Evolutionary conservation across 2,888 invertebrate genomes (phyloP).

Genomic region (Bedellia somnulentella): DNA sequence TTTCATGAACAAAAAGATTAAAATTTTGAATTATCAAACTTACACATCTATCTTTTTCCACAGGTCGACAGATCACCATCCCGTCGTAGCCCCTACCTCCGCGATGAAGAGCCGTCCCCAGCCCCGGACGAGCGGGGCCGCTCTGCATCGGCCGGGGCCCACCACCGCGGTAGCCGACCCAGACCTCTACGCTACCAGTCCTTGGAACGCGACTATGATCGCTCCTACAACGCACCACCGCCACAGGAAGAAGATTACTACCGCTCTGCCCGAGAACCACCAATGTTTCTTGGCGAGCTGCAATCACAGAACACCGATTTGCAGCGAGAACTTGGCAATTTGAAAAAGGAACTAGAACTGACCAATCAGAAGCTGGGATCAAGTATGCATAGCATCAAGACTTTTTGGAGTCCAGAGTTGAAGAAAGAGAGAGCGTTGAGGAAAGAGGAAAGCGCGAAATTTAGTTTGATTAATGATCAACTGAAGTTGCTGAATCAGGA

Average conservation of each 20-base stretch:
- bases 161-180: slow-evolving; percentile 81
- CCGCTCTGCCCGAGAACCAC: slow-evolving; percentile 60
- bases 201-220: slow-evolving; percentile 77
- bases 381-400: slow-evolving; percentile 99
- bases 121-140: slow-evolving; percentile 86
- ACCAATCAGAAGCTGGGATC: slow-evolving; percentile 97
- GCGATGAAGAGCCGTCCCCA: slow-evolving; percentile 77
- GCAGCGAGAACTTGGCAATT: slow-evolving; percentile 84
- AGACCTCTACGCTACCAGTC: slow-evolving; percentile 76
- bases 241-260: slow-evolving; percentile 69
- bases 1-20: too few relatives aligned
- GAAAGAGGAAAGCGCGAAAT: slow-evolving; percentile 97
- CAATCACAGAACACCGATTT: slow-evolving; percentile 94
- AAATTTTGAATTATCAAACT: too few relatives aligned
- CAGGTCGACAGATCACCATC: slow-evolving; percentile 90
- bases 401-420: slow-evolving; percentile 99
- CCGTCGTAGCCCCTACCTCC: slow-evolving; percentile 77
- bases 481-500: slow-evolving; percentile 93
- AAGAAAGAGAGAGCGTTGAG: slow-evolving; percentile 96
- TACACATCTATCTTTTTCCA: too few relatives aligned
- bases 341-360: slow-evolving; percentile 92
- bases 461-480: slow-evolving; percentile 95
- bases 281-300: slow-evolving; percentile 80
- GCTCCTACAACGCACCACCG: slow-evolving; percentile 67
- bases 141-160: slow-evolving; percentile 67